Evolutionary conservation across 2,888 invertebrate genomes (phyloP), one percentile per base, ranked within the genome.

Genomic region (Cosmorhoe ocellata): DNA sequence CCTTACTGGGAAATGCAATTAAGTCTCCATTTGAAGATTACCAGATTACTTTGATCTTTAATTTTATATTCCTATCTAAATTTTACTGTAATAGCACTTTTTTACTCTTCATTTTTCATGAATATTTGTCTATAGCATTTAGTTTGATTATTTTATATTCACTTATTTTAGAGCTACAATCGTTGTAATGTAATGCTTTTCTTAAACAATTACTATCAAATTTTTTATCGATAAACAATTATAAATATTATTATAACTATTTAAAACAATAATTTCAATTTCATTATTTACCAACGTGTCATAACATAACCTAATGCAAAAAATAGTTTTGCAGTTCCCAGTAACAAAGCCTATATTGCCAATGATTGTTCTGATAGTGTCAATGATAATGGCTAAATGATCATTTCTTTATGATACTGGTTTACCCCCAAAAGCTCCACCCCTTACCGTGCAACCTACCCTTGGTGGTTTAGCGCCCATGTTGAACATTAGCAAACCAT

Each of bases 401-500:
- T 73, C 59, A 63, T 43, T 53, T 31, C 6, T 49, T 51, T 38
- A 31, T 38, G 22, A 56, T 71, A 59, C 71, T 74, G 72, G 67
- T 69, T 69, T 73, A 79, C 73, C 73, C 89, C 87, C 88, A 84
- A 88, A 90, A 89, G 90, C 89, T 89, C 79, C 89, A 90, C 88
- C 90, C 90, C 91, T 91, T 91, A 91, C 91, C 91, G 91, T 91
- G 87, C 91, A 91, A 92, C 93, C 94, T 85, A 95, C 94, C 88
- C 93, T 92, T 65, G 94, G 94, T 71, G 94, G 93, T 72, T 94
- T 92, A 49, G 93, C 92, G 72, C 97, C 97, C 71, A 95, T 95
- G 81, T 97, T 98, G 92, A 97, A 96, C 76, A 99, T 93, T 46
- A 99, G 93, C 62, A 99, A 92, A 14, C 99, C 99, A 74, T 98